Conservation (phyloP, 1,140 invertebrate genomes). For the Ditylenchus dipsaci region DNA sequence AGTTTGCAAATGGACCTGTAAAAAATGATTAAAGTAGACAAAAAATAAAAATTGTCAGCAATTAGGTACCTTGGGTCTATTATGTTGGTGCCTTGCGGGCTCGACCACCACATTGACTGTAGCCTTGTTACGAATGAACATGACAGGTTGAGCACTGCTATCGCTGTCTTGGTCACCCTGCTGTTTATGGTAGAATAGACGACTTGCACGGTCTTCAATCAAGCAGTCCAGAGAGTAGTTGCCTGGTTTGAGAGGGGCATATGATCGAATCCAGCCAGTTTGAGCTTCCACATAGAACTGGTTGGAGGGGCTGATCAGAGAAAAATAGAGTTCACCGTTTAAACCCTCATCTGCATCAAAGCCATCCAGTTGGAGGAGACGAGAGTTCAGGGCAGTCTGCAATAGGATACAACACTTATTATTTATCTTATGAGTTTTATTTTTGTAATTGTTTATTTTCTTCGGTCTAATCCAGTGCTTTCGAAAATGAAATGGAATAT, state of each 20-base stretch:
- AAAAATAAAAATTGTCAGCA: too few species aligned
- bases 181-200: conserved; percentile 27
- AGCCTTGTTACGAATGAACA: conserved; percentile 36
- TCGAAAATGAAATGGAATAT: too few species aligned
- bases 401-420: background rate
- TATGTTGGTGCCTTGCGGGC: conserved; percentile 9
- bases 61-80: too few species aligned
- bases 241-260: conserved; percentile 19
- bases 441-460: too few species aligned
- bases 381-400: conserved; percentile 37
- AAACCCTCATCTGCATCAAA: conserved; percentile 45
- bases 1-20: background rate
- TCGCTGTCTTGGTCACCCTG: conserved; percentile 3
- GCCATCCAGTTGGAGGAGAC: conserved; percentile 31
- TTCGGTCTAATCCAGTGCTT: too few species aligned
- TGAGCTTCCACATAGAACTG: conserved; percentile 40
- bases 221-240: conserved; percentile 20
- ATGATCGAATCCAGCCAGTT: conserved; percentile 40
- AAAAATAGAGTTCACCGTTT: conserved; percentile 43
- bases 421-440: background rate
- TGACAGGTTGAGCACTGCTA: background rate
- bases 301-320: conserved; percentile 16
- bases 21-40: background rate
- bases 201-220: conserved; percentile 46
- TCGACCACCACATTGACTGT: conserved; percentile 22